Percentiles rank a stretch among this genome's conserved stretches.
Conservation (phyloP, 1,140 invertebrate species). For the Triops cancriformis region DNA sequence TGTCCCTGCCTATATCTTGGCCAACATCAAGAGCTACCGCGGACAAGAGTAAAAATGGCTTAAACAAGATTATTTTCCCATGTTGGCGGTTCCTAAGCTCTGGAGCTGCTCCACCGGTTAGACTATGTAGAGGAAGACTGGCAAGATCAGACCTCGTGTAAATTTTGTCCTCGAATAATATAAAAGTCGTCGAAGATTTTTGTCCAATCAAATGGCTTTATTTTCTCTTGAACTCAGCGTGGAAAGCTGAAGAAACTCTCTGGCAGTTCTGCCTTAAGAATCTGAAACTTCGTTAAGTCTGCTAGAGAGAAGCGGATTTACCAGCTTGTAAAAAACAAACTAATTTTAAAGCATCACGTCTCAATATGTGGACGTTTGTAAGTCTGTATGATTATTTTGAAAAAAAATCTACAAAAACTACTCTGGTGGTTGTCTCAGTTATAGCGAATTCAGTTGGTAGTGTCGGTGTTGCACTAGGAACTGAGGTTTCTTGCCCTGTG, state of each 20-base stretch:
- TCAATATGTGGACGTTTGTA: too few relatives aligned
- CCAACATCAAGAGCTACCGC: slow-evolving; percentile 19
- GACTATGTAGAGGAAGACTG: not conserved
- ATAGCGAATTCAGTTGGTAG: too few relatives aligned
- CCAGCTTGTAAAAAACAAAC: too few relatives aligned
- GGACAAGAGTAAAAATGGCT: not conserved
- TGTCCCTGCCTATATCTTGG: slow-evolving; percentile 21
- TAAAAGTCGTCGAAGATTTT: not conserved
- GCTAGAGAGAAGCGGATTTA: too few relatives aligned
- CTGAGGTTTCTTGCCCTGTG: too few relatives aligned
- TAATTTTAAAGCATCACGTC: too few relatives aligned
- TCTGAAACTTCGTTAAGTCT: too few relatives aligned
- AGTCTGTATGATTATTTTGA: too few relatives aligned
- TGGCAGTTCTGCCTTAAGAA: too few relatives aligned
- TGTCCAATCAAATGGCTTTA: not conserved
- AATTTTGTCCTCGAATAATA: slow-evolving; percentile 9
- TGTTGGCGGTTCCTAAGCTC: not conserved
- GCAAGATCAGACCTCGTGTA: slow-evolving; percentile 1
- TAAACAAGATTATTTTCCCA: not conserved
- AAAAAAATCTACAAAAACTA: too few relatives aligned
- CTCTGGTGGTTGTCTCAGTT: too few relatives aligned
- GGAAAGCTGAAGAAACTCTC: not conserved
- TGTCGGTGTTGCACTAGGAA: too few relatives aligned
- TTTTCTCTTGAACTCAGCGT: not conserved
- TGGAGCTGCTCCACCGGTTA: not conserved